These are phyloP conservation scores for Gallinago nigripennis DNA, from an alignment of 2,797 vertebrate genomes.

Conservation along the genomic window DNA sequence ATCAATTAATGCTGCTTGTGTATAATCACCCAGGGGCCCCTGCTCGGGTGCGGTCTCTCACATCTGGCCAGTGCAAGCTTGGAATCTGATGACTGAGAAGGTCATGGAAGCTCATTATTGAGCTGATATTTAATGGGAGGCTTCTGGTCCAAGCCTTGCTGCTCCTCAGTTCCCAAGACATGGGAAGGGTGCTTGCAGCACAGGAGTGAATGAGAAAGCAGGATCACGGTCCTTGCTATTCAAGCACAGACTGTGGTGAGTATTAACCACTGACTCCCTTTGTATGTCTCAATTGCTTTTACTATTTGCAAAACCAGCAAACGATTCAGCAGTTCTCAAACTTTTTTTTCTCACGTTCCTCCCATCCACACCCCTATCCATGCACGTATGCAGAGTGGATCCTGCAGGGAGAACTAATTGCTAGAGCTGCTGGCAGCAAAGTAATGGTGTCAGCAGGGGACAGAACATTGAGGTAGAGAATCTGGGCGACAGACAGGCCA, in stretches of 20 bases:
- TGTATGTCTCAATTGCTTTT: background rate
- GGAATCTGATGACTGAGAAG: background rate
- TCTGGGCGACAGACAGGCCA: background rate
- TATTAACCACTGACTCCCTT: background rate
- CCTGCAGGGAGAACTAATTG: background rate
- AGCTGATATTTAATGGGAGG: background rate
- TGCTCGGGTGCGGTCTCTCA: background rate
- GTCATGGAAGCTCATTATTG: background rate
- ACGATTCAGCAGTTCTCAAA: background rate
- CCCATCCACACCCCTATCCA: background rate
- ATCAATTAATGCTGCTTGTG: background rate
- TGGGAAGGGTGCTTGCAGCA: background rate
- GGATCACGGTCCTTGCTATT: background rate
- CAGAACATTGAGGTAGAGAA: background rate
- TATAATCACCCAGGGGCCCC: background rate
- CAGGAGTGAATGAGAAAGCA: background rate
- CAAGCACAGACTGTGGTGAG: background rate
- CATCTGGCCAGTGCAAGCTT: background rate
- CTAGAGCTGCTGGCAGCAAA: background rate
- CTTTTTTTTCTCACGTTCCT: background rate
- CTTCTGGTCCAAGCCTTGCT: background rate
- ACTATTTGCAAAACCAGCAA: background rate
- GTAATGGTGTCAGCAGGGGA: background rate
- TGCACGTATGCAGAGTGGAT: fast-evolving
- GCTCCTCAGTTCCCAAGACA: background rate